Evolutionary conservation across 2,113 vertebrate species (phyloP).

Genomic region (Gnathonemus echidnorhynchus): DNA sequence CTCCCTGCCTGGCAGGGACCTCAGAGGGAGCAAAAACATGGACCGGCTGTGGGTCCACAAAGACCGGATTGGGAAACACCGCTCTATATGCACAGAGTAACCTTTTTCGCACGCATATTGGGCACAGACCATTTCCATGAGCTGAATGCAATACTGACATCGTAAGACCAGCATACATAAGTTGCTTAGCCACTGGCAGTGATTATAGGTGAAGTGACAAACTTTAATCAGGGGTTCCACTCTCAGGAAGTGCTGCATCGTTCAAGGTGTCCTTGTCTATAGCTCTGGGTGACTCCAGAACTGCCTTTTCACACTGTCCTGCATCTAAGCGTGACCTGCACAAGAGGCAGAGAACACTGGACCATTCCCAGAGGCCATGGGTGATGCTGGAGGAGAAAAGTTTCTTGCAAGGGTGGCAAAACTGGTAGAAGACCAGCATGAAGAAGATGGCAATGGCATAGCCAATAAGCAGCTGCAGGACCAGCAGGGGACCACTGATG

Average conservation of each 20-base stretch:
- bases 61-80: neutral
- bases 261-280: slow-evolving; percentile 40
- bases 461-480: slow-evolving; percentile 76
- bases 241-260: slow-evolving; percentile 35
- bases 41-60: neutral
- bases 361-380: slow-evolving; percentile 68
- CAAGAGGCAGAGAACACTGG: slow-evolving; percentile 61
- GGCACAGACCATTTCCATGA: neutral
- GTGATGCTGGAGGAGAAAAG: slow-evolving; percentile 84
- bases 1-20: neutral
- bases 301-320: slow-evolving; percentile 38
- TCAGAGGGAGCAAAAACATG: neutral
- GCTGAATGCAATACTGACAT: neutral
- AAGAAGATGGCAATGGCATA: slow-evolving; percentile 81
- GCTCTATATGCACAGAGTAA: neutral
- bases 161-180: neutral
- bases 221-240: slow-evolving; percentile 49
- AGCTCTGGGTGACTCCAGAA: slow-evolving; percentile 40
- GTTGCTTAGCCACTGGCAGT: neutral
- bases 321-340: slow-evolving; percentile 37
- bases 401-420: slow-evolving; percentile 87
- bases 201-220: slow-evolving; percentile 20
- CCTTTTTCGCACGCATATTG: neutral
- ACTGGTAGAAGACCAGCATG: slow-evolving; percentile 96
- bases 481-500: slow-evolving; percentile 74